Evolutionary conservation across 1,140 invertebrate genomes (phyloP).

Genomic region (Aporrectodea caliginosa): DNA sequence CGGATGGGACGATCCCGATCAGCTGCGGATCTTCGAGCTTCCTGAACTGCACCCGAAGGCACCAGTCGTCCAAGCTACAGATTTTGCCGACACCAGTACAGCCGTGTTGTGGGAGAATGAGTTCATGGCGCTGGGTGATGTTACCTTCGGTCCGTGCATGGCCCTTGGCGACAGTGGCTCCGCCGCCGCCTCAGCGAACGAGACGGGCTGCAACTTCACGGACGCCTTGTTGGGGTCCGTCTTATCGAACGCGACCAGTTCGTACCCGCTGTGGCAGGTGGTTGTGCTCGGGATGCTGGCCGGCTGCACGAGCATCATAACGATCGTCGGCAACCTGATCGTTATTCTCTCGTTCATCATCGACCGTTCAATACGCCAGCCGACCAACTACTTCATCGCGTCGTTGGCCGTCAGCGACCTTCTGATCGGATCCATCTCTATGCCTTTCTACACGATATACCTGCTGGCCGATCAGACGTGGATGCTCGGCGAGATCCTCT

Average conservation of each 20-base stretch:
- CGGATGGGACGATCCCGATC: not conserved
- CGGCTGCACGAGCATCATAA: constrained; percentile 25
- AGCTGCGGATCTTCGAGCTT: not conserved
- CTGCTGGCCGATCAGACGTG: constrained; percentile 86
- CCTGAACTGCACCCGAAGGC: not conserved
- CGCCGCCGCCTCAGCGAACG: not conserved
- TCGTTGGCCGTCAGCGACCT: constrained; percentile 96
- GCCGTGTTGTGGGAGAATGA: not conserved
- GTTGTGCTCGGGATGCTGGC: constrained; percentile 25
- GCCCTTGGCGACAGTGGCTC: not conserved
- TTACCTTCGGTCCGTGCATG: not conserved
- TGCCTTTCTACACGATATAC: constrained; percentile 96
- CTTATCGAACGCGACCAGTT: not conserved
- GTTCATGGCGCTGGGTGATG: not conserved
- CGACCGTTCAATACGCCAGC: constrained; percentile 93
- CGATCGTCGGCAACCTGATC: constrained; percentile 77
- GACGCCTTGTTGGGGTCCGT: not conserved
- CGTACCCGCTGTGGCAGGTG: constrained; percentile 23
- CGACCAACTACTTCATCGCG: constrained; percentile 99
- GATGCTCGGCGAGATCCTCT: constrained; percentile 91
- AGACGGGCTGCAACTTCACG: not conserved
- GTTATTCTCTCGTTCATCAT: constrained; percentile 94
- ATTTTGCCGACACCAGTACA: not conserved
- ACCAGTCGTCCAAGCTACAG: not conserved
- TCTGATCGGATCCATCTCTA: constrained; percentile 80